Conservation (phyloP, 2,113 vertebrate genomes). For the Apodemus speciosus region DNA sequence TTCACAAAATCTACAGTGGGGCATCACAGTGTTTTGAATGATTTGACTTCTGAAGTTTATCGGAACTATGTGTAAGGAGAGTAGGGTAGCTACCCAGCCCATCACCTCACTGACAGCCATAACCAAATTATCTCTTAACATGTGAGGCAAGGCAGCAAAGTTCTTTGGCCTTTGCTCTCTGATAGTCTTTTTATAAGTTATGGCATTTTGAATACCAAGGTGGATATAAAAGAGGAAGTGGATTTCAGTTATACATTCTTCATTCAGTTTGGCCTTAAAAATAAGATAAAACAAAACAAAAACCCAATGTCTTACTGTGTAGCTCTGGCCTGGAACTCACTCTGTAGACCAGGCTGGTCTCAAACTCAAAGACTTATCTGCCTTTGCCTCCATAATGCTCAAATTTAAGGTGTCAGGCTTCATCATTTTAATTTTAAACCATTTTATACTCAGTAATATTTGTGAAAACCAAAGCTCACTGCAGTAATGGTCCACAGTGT, state of each 20-base stretch:
- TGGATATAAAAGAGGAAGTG: constrained; percentile 31
- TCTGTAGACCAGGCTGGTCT: neutral
- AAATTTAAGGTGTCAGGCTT: neutral
- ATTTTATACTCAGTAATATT: constrained; percentile 33
- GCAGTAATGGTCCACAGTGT: neutral
- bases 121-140: constrained; percentile 55
- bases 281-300: neutral
- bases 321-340: neutral
- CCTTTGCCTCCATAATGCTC: neutral
- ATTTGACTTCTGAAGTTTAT: constrained; percentile 39
- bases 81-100: constrained; percentile 34
- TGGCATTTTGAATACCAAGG: constrained; percentile 52
- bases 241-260: constrained; percentile 46
- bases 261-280: constrained; percentile 18
- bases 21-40: constrained; percentile 21
- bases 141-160: constrained; percentile 38
- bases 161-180: constrained; percentile 51
- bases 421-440: constrained; percentile 37
- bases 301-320: neutral
- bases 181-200: constrained; percentile 54
- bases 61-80: constrained; percentile 14
- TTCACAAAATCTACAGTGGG: constrained; percentile 1
- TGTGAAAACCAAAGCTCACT: neutral
- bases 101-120: constrained; percentile 19
- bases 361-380: neutral